Conservation (phyloP, 2,113 vertebrate genomes). For the Oncorhynchus masou region DNA sequence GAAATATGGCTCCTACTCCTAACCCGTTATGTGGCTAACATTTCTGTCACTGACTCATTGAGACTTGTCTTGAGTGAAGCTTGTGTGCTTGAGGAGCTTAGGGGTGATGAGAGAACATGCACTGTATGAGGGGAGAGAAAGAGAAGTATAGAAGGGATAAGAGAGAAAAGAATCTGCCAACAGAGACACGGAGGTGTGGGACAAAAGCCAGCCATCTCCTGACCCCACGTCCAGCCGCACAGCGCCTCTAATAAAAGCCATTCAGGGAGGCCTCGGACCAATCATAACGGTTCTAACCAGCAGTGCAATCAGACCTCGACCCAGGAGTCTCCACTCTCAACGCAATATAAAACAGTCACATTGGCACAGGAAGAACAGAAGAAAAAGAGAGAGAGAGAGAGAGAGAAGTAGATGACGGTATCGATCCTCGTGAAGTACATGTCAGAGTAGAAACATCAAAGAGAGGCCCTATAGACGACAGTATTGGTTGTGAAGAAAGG, state of each 20-base stretch:
- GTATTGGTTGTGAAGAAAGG: constrained; percentile 27
- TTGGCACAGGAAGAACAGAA: neutral
- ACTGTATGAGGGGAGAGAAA: neutral
- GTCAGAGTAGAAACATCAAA: neutral
- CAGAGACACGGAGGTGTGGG: neutral
- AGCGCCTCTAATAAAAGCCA: neutral
- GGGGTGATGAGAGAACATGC: neutral
- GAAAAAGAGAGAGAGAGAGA: neutral
- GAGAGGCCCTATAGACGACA: constrained; percentile 12
- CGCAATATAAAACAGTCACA: neutral
- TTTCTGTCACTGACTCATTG: no score
- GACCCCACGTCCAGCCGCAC: neutral
- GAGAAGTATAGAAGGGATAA: neutral
- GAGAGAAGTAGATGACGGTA: no score
- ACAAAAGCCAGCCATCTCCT: neutral
- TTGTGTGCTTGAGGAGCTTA: no score
- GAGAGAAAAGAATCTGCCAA: neutral
- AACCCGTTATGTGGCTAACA: no score
- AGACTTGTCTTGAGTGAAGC: no score
- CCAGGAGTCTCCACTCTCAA: neutral
- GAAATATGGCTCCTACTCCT: no score
- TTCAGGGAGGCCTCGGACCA: neutral
- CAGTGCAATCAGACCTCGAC: neutral
- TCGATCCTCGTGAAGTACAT: no score
- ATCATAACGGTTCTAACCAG: neutral